phyloP scores from a whole-genome alignment of 92 coral and sea anemone genomes.

The Galaxea fascicularis region DNA sequence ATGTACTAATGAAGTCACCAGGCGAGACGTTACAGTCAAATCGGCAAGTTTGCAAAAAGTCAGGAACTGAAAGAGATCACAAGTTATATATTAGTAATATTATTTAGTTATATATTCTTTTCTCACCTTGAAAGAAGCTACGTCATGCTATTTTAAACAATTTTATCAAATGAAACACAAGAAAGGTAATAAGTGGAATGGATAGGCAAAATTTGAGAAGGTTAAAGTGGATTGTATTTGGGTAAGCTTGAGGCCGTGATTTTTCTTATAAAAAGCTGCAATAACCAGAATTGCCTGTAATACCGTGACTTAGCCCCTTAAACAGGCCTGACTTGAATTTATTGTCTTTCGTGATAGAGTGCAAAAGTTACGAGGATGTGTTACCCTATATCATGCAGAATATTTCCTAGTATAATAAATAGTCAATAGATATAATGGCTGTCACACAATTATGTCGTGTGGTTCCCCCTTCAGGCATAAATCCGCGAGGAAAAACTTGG shows the following conservation, averaged over 20 bases:
- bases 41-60: not conserved
- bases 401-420: not conserved
- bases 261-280: slow-evolving; percentile 3
- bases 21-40: slow-evolving; percentile 7
- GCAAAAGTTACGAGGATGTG: no score
- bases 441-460: not conserved
- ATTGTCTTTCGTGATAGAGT: not conserved
- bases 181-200: slow-evolving; percentile 1
- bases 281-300: slow-evolving; percentile 7
- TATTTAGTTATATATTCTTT: no score
- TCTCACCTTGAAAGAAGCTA: slow-evolving; percentile 8
- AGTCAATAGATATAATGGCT: not conserved
- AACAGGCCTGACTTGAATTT: not conserved
- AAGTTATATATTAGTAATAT: no score
- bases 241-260: slow-evolving; percentile 16
- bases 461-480: not conserved
- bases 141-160: slow-evolving; percentile 17
- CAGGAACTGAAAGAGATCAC: not conserved
- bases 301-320: slow-evolving; percentile 2
- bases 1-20: not conserved
- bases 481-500: not conserved
- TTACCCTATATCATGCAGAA: not conserved
- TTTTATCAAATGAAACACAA: slow-evolving; percentile 5
- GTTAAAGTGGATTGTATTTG: not conserved
- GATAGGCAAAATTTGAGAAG: slow-evolving; percentile 26